Evolutionary conservation across 2,888 invertebrate species (phyloP).

Genomic region (Mechanitis messenoides): DNA sequence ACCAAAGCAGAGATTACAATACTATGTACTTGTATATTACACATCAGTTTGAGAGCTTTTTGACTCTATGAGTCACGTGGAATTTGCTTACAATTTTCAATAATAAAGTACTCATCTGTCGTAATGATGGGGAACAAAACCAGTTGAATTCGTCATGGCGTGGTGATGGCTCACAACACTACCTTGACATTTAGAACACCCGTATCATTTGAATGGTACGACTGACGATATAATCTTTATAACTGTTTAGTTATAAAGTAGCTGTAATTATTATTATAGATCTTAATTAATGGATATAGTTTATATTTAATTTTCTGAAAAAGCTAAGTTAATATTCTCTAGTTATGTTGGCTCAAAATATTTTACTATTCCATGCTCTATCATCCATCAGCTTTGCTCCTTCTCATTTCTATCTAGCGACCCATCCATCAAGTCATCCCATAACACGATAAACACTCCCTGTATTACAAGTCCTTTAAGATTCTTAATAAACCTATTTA

Average conservation of each 20-base stretch:
- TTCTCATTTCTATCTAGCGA: no score
- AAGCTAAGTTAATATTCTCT: no score
- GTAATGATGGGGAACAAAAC: slow-evolving; percentile 42
- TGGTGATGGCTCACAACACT: slow-evolving; percentile 24
- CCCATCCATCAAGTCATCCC: no score
- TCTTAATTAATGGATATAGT: no score
- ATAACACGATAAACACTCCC: no score
- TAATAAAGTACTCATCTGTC: slow-evolving; percentile 27
- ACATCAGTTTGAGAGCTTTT: slow-evolving; percentile 14
- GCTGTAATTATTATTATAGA: background rate
- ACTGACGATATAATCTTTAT: background rate
- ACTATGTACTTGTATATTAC: background rate
- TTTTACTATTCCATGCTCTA: no score
- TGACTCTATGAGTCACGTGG: background rate
- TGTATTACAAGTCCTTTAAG: no score
- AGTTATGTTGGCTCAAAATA: no score
- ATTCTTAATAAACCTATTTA: no score
- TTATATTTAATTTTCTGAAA: no score
- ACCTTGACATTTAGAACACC: slow-evolving; percentile 57
- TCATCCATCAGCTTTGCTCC: no score
- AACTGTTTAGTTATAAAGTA: background rate
- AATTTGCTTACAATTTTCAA: background rate
- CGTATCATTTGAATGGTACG: slow-evolving; percentile 10
- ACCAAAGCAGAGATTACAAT: no score
- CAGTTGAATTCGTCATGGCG: slow-evolving; percentile 37